A percentile compares a stretch with the other conserved stretches of the same genome.
These are phyloP conservation scores for Emydura subglobosa DNA, from an alignment of 2,113 vertebrate genomes.

Conservation along the genomic window DNA sequence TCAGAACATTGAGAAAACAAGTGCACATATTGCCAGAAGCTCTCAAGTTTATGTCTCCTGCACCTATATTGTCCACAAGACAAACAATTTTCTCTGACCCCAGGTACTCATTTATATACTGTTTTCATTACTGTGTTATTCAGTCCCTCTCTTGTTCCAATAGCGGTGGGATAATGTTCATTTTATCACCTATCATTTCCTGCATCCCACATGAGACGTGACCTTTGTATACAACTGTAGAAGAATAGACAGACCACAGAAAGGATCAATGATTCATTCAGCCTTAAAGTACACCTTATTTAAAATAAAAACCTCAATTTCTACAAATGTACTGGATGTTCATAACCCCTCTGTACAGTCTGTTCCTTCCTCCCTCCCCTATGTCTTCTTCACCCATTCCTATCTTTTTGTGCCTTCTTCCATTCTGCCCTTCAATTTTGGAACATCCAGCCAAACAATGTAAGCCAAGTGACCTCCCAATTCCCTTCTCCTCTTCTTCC, in stretches of 20 bases:
- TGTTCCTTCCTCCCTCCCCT: background rate
- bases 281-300: background rate
- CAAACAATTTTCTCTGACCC: background rate
- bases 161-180: background rate
- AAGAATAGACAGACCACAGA: background rate
- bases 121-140: background rate
- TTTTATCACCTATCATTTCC: background rate
- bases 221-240: background rate
- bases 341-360: background rate
- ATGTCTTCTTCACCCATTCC: background rate
- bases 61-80: rapidly evolving
- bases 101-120: background rate
- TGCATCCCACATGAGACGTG: background rate
- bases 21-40: background rate
- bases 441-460: background rate
- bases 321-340: background rate
- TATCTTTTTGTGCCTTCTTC: background rate
- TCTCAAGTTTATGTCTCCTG: background rate
- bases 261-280: background rate
- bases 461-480: background rate
- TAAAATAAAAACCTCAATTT: background rate
- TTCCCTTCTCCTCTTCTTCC: background rate
- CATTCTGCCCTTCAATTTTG: background rate
- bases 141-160: background rate
- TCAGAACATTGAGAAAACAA: background rate